Conservation (phyloP, 2,797 vertebrate genomes). For the Micropoecilia bifurca region DNA sequence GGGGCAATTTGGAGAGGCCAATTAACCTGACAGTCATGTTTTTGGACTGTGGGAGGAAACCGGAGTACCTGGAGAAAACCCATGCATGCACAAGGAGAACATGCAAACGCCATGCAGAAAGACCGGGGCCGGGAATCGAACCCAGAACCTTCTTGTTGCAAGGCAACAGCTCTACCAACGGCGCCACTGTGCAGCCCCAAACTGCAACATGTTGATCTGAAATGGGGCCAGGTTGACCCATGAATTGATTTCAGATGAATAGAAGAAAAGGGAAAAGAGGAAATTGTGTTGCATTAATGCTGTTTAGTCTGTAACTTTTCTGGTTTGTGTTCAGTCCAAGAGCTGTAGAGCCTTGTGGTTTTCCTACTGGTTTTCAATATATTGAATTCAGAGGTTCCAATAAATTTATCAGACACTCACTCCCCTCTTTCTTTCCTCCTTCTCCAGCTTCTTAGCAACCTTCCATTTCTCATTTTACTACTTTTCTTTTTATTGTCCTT, state of each 20-base stretch:
- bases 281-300: conserved; percentile 51
- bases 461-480: neutral
- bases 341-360: conserved; percentile 51
- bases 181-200: too few species aligned
- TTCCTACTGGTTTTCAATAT: conserved; percentile 57
- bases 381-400: conserved; percentile 34
- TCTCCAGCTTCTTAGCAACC: conserved; percentile 17
- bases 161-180: too few species aligned
- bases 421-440: neutral
- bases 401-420: conserved; percentile 7
- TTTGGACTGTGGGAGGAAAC: too few species aligned
- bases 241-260: conserved; percentile 42
- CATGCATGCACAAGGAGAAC: too few species aligned
- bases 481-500: conserved; percentile 15
- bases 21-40: too few species aligned
- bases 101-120: too few species aligned
- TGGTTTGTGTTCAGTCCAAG: conserved; percentile 75
- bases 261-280: conserved; percentile 60
- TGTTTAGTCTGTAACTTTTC: conserved; percentile 74
- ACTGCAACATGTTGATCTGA: neutral
- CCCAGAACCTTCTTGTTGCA: too few species aligned
- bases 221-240: neutral
- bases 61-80: too few species aligned
- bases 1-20: too few species aligned
- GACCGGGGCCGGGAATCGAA: too few species aligned